Percentiles rank a stretch among this genome's conserved stretches.
phyloP scores from a whole-genome alignment of 2,888 invertebrate species.

The Microchrysa polita region DNA sequence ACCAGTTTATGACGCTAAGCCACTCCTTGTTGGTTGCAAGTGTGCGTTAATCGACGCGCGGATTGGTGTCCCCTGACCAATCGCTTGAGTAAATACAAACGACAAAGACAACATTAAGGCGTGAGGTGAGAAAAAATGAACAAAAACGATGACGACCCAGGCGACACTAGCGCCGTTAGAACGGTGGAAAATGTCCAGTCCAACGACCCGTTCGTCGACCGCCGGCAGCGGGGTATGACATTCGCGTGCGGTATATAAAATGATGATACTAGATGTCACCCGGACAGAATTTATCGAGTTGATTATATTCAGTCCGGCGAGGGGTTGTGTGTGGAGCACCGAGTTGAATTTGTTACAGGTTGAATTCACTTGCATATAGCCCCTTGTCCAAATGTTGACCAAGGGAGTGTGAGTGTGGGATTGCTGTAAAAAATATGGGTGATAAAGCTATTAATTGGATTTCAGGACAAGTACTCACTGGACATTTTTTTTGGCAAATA shows the following conservation, averaged over 20 bases:
- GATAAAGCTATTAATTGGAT: conserved; percentile 22
- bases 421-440: background rate
- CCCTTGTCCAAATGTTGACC: background rate
- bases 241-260: conserved; percentile 15
- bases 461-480: conserved; percentile 25
- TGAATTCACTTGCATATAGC: background rate
- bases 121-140: conserved; percentile 38
- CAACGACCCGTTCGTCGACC: background rate
- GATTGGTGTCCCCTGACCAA: conserved; percentile 63
- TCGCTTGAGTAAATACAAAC: conserved; percentile 62
- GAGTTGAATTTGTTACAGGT: conserved; percentile 14
- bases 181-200: background rate
- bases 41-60: conserved; percentile 59
- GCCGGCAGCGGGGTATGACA: background rate
- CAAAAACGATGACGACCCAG: conserved; percentile 19
- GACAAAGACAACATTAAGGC: conserved; percentile 36
- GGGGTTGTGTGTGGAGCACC: conserved; percentile 1
- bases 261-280: conserved; percentile 33
- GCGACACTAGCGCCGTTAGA: background rate
- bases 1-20: conserved; percentile 44
- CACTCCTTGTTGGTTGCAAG: conserved; percentile 49
- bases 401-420: background rate
- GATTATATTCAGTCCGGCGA: background rate
- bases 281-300: conserved; percentile 15
- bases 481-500: background rate